A percentile compares a stretch with the other conserved stretches of the same genome.
Evolutionary conservation across 2,888 invertebrate genomes (phyloP).

Genomic region (Anaspis maculata): DNA sequence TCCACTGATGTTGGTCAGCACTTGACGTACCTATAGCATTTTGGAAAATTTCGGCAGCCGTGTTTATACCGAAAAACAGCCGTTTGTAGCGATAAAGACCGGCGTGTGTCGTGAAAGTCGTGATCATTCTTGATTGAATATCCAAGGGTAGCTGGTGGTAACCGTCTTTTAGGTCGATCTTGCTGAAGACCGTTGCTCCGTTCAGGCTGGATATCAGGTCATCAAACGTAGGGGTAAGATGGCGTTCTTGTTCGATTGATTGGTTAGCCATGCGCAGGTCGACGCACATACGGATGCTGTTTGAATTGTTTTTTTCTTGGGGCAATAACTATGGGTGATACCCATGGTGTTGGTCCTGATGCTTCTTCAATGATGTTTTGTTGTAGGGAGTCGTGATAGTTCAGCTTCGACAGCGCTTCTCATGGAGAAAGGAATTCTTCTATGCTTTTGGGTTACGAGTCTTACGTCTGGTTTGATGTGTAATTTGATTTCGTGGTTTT

Average conservation of each 20-base stretch:
- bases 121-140: conserved; percentile 26
- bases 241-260: conserved; percentile 9
- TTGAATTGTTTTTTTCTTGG: no score
- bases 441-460: no score
- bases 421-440: no score
- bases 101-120: conserved; percentile 31
- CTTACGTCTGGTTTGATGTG: no score
- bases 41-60: conserved; percentile 40
- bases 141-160: conserved; percentile 33
- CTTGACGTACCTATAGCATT: conserved; percentile 30
- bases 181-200: conserved; percentile 6
- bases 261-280: conserved; percentile 11
- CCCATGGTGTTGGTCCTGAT: no score
- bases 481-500: no score
- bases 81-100: conserved; percentile 34
- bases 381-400: no score
- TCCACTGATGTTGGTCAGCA: conserved; percentile 29
- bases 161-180: conserved; percentile 20
- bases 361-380: no score
- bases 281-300: conserved; percentile 11
- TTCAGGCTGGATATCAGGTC: conserved; percentile 9
- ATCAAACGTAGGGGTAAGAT: conserved; percentile 12
- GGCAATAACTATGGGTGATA: no score
- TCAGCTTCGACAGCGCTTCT: no score
- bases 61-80: conserved; percentile 31